phyloP scores from a whole-genome alignment of 2,888 invertebrate genomes.

The Teleiodes luculella region DNA sequence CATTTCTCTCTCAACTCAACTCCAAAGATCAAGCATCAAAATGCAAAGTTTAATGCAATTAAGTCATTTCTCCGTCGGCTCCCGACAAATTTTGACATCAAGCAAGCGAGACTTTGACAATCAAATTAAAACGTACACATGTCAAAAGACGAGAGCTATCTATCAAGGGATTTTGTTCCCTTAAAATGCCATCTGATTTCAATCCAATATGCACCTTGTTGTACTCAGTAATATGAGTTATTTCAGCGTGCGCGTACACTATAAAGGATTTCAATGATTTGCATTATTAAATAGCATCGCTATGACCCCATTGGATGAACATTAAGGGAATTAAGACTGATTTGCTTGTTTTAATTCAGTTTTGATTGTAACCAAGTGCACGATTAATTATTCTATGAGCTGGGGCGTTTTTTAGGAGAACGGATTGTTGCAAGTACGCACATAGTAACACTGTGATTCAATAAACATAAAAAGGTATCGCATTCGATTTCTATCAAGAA shows the following conservation, averaged over 20 bases:
- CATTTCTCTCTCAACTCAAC: too few relatives aligned
- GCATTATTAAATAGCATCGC: slow-evolving; percentile 68
- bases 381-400: slow-evolving; percentile 64
- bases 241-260: not conserved
- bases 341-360: slow-evolving; percentile 74
- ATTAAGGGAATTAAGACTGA: slow-evolving; percentile 67
- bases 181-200: not conserved
- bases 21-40: not conserved
- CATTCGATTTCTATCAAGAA: too few relatives aligned
- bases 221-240: not conserved
- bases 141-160: slow-evolving; percentile 52
- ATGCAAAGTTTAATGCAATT: not conserved
- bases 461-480: too few relatives aligned
- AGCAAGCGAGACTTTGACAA: slow-evolving; percentile 23
- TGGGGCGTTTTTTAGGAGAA: slow-evolving; percentile 1
- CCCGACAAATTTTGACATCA: not conserved
- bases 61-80: slow-evolving; percentile 1
- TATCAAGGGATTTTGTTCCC: slow-evolving; percentile 46
- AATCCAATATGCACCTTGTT: not conserved
- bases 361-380: slow-evolving; percentile 71
- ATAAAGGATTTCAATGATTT: slow-evolving; percentile 35
- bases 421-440: not conserved
- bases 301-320: slow-evolving; percentile 68
- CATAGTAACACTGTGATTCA: not conserved
- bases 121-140: slow-evolving; percentile 51